Base-by-base conservation (phyloP, 2,888 invertebrate species). In the Loripinus fragilis region DNA sequence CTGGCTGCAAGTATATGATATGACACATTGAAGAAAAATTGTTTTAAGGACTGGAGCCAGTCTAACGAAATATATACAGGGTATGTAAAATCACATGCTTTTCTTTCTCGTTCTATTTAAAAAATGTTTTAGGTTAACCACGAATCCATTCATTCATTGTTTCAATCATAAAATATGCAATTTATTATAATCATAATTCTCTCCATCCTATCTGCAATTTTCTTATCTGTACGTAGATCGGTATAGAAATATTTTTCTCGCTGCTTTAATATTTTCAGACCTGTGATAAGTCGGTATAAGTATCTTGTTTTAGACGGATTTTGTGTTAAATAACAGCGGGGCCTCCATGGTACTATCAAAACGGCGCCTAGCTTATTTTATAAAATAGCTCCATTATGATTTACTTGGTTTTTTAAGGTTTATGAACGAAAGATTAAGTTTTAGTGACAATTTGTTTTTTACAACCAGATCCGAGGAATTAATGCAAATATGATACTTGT, bases 141-240 rank as follows among this genome's bases (percentile, higher is more conserved):
- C n/a, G 60, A 30, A 30, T 33, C 30, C 15, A 20, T 23, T 60
- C 60, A 60, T 60, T 60, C 33, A 60, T 60, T 60, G 60, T 60
- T 60, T 33, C 30, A 60, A 23, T 33, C 30, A 20, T 60, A 60
- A 60, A 60, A 60, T 60, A 60, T 1, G 60, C 28, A 60, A 33
- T 60, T 60, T 60, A 60, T 60, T 60, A 60, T 60, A 60, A 33
- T 60, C 60, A 28, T 60, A 60, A 60, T 60, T 60, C 33, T 60
- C 17, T 30, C 60, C 60, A 60, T 60, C 60, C 30, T 60, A 60
- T 60, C 60, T 33, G n/a, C n/a, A 10, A 60, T 60, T 60, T 60
- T 60, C 60, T 60, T 60, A 60, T 60, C 60, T 60, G 2, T 33
- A 12, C 30, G 20, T 23, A 23, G 5, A 60, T 60, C 60, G 23